Conservation (phyloP, 1,140 invertebrate species). For the Reticulitermes speratus region DNA sequence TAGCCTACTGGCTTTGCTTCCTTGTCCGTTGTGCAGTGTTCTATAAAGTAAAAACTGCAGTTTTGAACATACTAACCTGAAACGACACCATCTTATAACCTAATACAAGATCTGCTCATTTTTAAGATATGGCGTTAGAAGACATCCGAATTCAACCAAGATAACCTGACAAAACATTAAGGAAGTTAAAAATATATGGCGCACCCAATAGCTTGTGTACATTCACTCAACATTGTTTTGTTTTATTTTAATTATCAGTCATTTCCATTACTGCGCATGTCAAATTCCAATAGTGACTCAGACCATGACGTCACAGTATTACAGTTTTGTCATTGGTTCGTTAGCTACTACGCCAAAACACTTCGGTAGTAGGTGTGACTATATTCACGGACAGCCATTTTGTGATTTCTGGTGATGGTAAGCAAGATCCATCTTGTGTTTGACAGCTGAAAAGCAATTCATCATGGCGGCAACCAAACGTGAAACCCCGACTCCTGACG, state of each 20-base stretch:
- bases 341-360: not conserved
- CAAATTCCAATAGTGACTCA: not conserved
- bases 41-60: no score
- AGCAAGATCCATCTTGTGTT: slow-evolving; percentile 26
- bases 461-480: slow-evolving; percentile 22
- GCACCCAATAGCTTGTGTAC: no score
- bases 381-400: not conserved
- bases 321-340: not conserved
- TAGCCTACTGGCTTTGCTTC: no score
- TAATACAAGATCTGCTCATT: no score
- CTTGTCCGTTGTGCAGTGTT: no score
- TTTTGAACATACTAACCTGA: no score
- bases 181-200: no score
- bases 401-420: slow-evolving; percentile 19
- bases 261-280: not conserved
- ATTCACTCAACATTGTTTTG: no score
- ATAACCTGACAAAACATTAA: no score
- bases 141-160: no score
- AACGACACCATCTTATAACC: no score
- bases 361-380: not conserved
- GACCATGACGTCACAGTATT: not conserved
- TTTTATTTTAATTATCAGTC: not conserved
- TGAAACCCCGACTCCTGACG: not conserved
- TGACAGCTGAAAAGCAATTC: slow-evolving; percentile 26
- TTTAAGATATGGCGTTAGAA: no score